A percentile compares a stretch with the other conserved stretches of the same genome.
Conservation (phyloP, 37 sponge, comb jelly and placozoan species). For the Axinella damicornis region DNA sequence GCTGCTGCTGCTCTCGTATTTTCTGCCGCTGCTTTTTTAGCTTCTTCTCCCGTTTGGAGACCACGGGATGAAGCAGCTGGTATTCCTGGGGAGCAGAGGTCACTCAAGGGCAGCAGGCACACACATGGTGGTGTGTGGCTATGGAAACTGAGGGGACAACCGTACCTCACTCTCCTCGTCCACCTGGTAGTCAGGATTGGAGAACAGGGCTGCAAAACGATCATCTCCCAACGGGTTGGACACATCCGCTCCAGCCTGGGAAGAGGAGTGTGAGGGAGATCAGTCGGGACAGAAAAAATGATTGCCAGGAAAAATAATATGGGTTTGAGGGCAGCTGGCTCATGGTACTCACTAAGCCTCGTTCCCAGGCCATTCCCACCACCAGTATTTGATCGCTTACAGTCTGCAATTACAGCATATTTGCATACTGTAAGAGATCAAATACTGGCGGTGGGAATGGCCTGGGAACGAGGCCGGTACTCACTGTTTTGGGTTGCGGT, state of each 20-base stretch:
- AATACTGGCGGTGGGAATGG: too few relatives aligned
- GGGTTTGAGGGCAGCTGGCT: background rate
- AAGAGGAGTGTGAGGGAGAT: too few relatives aligned
- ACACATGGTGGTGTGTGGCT: too few relatives aligned
- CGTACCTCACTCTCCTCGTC: constrained; percentile 90
- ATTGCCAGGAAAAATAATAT: too few relatives aligned
- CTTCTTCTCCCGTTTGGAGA: constrained; percentile 66
- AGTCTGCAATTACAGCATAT: too few relatives aligned
- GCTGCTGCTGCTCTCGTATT: constrained; percentile 31
- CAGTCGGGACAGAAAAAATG: too few relatives aligned
- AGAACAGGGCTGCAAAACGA: constrained; percentile 88
- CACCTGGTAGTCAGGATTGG: constrained; percentile 86
- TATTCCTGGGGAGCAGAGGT: constrained; percentile 48
- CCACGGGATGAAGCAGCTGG: constrained; percentile 85
- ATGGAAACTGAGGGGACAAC: background rate
- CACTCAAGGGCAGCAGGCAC: too few relatives aligned
- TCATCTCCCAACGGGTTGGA: constrained; percentile 85
- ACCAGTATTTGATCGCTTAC: too few relatives aligned
- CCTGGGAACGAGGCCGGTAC: too few relatives aligned
- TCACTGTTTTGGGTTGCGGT: background rate
- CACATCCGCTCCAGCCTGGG: background rate
- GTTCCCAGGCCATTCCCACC: too few relatives aligned
- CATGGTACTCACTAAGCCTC: too few relatives aligned
- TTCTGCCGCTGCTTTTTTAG: constrained; percentile 45
- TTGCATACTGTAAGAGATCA: too few relatives aligned